Conservation (phyloP, 1,140 invertebrate genomes). For the Acromyrmex echinatior region DNA sequence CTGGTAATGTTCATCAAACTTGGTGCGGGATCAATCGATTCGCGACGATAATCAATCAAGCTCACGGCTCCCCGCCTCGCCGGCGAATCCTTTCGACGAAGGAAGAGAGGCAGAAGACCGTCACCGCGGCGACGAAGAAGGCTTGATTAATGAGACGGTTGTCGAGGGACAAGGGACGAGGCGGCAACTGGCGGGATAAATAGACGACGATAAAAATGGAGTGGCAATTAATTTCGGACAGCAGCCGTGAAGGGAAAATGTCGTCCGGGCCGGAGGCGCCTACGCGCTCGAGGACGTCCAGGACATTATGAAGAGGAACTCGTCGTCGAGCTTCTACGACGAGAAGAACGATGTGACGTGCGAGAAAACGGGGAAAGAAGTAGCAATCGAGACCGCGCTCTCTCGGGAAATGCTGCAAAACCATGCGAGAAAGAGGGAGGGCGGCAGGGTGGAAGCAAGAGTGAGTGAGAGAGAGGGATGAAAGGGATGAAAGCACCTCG, state of each 20-base stretch:
- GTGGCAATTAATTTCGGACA: slow-evolving; percentile 82
- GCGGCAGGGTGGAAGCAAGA: neutral
- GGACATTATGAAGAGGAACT: slow-evolving; percentile 75
- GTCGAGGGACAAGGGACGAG: slow-evolving; percentile 77
- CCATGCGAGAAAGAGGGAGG: slow-evolving; percentile 49
- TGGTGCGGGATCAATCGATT: slow-evolving; percentile 67
- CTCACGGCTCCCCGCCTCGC: slow-evolving; percentile 58
- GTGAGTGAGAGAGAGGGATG: neutral
- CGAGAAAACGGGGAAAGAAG: slow-evolving; percentile 59
- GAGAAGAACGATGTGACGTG: slow-evolving; percentile 68
- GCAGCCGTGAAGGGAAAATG: slow-evolving; percentile 68
- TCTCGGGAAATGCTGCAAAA: slow-evolving; percentile 62
- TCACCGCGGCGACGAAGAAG: slow-evolving; percentile 74
- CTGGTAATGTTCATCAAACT: slow-evolving; percentile 55
- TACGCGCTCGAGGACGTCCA: slow-evolving; percentile 73
- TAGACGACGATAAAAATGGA: slow-evolving; percentile 81
- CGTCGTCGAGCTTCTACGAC: slow-evolving; percentile 58
- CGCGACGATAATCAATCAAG: slow-evolving; percentile 72
- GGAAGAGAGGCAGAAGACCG: slow-evolving; percentile 52
- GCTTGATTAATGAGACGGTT: slow-evolving; percentile 80
- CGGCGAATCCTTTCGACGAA: slow-evolving; percentile 66
- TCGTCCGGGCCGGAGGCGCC: slow-evolving; percentile 66
- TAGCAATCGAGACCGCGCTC: slow-evolving; percentile 35
- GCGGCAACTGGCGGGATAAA: slow-evolving; percentile 78
- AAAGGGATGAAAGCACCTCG: neutral